Base-by-base conservation (phyloP, 23 tunicate species). In the Halocynthia roretzi region DNA sequence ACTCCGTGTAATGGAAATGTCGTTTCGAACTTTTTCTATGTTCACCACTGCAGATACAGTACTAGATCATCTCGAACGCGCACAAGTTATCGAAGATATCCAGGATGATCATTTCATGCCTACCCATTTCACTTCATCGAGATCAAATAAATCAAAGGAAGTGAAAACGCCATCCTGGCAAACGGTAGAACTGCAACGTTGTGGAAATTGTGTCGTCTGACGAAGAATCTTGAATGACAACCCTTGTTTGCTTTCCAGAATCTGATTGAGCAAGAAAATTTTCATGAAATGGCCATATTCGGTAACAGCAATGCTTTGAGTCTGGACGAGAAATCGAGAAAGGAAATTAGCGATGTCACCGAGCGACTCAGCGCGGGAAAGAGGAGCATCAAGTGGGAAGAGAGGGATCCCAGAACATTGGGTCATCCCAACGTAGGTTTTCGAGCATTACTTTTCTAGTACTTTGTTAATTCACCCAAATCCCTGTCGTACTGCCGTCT, bases 271-370 rank as follows among this genome's bases (percentile, higher is more conserved):
- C 85, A 86, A 23, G 98, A 92, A 64, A 85, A 75, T 70, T 62
- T 80, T 62, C 98, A 92, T 74, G 93, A 92, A 61, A 56, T 72
- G 58, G 98, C 98, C 68, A 92, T 92, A 82, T 92, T 92, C 62
- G 92, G 92, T 71, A 86, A 92, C 54, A 54, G 67, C 48, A 61
- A 76, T 22, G 51, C 75, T 61, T 79, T 92, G 0, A 52, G 80
- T 14, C 22, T 78, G 9, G 87, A 86, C 55, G 87, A 92, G 15
- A 72, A 86, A 54, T 21, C 69, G 44, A 86, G 83, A 66, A 78
- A 86, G 54, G 68, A 82, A 79, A 71, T 61, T 6, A 90, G 89
- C 62, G 87, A 85, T 5, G 91, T 48, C 14, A 54, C 69, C 56
- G 63, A 54, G 31, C 60, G 64, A 10, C 19, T 74, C 60, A 48